Conservation (phyloP, 2,888 invertebrate species). For the Leptopilina myrica region DNA sequence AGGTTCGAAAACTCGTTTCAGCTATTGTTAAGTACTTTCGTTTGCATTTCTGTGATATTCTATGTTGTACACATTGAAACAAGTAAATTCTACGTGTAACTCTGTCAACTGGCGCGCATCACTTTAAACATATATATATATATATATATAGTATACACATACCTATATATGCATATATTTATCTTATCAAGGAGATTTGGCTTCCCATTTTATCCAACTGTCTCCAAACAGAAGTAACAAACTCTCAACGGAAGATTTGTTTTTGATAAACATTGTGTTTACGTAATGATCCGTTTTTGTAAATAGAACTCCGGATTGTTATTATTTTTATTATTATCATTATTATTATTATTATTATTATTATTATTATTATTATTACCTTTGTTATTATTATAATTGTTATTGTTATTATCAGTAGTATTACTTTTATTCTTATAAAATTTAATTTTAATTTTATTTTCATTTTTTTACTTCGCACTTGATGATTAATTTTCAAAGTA, state of each 20-base stretch:
- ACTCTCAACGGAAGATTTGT: background rate
- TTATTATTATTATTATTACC: too few relatives aligned
- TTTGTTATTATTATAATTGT: too few relatives aligned
- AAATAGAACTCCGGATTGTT: too few relatives aligned
- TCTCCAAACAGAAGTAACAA: background rate
- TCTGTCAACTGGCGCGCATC: background rate
- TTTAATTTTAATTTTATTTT: too few relatives aligned
- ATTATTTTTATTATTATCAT: too few relatives aligned
- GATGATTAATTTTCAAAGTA: too few relatives aligned
- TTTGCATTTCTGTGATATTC: slow-evolving; percentile 8
- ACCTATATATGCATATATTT: slow-evolving; percentile 9
- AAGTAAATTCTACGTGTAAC: slow-evolving; percentile 3
- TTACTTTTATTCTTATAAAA: too few relatives aligned
- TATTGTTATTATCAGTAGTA: too few relatives aligned
- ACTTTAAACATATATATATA: background rate
- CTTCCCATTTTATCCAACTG: background rate
- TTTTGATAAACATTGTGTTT: background rate
- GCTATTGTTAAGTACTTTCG: slow-evolving; percentile 8
- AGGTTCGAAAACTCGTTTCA: background rate
- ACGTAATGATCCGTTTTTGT: too few relatives aligned
- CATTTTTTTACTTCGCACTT: too few relatives aligned
- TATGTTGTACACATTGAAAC: background rate
- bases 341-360: too few relatives aligned
- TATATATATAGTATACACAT: too few relatives aligned
- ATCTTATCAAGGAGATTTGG: slow-evolving; percentile 5